Evolutionary conservation across 2,113 vertebrate species (phyloP), one percentile per base, ranked within the genome.

Genomic region (Bos taurus): DNA sequence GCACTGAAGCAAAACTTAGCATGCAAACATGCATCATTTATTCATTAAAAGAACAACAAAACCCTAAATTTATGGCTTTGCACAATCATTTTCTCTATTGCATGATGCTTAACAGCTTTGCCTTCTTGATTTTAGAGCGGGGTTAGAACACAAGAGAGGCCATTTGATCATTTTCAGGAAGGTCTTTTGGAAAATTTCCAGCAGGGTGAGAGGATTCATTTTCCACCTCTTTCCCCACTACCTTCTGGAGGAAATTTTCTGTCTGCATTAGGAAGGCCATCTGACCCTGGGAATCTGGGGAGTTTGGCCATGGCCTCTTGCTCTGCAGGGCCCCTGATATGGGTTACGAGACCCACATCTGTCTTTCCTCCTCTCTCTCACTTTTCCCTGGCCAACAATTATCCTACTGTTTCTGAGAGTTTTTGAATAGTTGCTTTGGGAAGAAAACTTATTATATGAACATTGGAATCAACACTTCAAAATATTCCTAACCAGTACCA

Each of bases 401-500:
- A 28, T 62, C 12, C 33, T 52, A 3, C 26, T 16, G 26, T 11
- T 84, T 80, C 25, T 43, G 40, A 77, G 71, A 64, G 23, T 59
- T 95, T 93, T 78, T 80, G 36, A 92, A 12, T 50, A 40, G 25
- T 57, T 93, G 54, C 46, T 91, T 77, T 46, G 30, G 56, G 8
- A 17, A 48, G 54, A 36, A 84, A 26, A 14, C 4, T n/a, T 60
- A 82, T 59, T 33, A 25, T 9, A 48, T 28, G 59, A 94, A 62
- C 12, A 17, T 3, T 28, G 19, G 7, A 92, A 54, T 54, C 50
- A 78, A 86, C 93, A 87, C 52, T n/a, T 50, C 77, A 40, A 71
- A 81, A 52, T 67, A n/a, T 88, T 87, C 85, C 54, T 94, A 78
- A 93, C 48, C 26, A 80, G 50, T 56, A 84, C 16, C 57, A 94